Conservation (phyloP, 1,140 invertebrate genomes). For the Aphis gossypii region DNA sequence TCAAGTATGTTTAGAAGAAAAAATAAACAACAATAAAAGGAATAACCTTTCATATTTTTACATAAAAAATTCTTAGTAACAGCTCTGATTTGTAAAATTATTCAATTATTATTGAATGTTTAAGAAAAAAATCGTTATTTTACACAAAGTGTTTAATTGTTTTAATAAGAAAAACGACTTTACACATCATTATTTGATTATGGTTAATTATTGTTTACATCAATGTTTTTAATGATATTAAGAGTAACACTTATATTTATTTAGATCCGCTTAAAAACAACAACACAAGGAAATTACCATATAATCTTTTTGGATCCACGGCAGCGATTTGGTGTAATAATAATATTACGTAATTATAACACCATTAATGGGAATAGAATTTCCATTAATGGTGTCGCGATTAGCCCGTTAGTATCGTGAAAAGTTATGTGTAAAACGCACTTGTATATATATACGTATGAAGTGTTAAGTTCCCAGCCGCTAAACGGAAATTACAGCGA, state of each 20-base stretch:
- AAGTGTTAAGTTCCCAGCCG: background rate
- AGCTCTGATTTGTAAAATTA: background rate
- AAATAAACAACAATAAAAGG: background rate
- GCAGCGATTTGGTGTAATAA: constrained; percentile 5
- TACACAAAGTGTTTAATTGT: background rate
- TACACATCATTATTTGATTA: background rate
- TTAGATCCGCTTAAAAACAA: background rate
- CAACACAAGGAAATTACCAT: background rate
- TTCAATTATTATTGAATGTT: background rate
- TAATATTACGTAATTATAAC: background rate
- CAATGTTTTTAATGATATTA: background rate
- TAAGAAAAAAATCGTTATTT: background rate
- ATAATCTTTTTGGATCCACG: background rate
- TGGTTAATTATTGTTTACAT: background rate
- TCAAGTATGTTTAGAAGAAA: background rate
- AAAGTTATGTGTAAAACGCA: background rate
- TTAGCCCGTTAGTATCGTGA: constrained; percentile 14
- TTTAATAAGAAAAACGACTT: background rate
- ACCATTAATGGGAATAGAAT: constrained; percentile 24
- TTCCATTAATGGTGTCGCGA: background rate
- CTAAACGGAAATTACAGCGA: constrained; percentile 42
- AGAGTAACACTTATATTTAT: background rate
- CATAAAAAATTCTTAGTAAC: background rate
- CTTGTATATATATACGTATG: background rate
- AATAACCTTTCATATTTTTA: background rate